Evolutionary conservation across 2,113 vertebrate genomes (phyloP), one percentile per base, ranked within the genome.

Genomic region (Austrofundulus limnaeus): DNA sequence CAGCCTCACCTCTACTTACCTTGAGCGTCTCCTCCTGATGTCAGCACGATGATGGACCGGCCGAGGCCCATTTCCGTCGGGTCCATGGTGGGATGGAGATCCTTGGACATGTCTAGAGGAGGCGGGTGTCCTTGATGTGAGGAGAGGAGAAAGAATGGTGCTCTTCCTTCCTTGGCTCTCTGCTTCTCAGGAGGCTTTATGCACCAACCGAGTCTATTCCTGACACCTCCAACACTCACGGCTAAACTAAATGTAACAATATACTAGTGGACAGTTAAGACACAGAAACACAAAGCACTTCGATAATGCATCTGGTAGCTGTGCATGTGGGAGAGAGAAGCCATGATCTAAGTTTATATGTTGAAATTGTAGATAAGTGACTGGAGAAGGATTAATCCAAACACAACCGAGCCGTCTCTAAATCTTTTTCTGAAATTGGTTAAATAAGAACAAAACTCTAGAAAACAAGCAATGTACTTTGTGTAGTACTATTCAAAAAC

Each of bases 11-110:
- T 54, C 50, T 24, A 20, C 83, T 76, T 84, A 97, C 96, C 96
- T 93, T 98, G 96, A 45, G 96, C 96, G 48, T 98, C 96, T 19
- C 96, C 96, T 53, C 96, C 96, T 0, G 95, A 97, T 4, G 96
- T 98, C 84, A 98, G 90, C 49, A 98, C 96, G 0, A 95, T 96
- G 4, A 98, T 98, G 86, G 96, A 94, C 82, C 93, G 94, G 76
- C 95, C 95, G 0, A 78, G 0, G 3, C 96, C 96, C 91, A 96
- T 89, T 52, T 63, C 92, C 17, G 88, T 90, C 21, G 87, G 13
- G 38, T 89, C 92, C 62, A 43, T 37, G 8, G 48, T 50, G 2
- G 42, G 20, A 14, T 70, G 61, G 34, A 41, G 37, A 19, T 66
- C 19, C 28, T 74, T 43, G 51, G 88, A 81, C 89, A 91, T 91